These are phyloP conservation scores for Periphyllus acericola DNA, from an alignment of 2,888 invertebrate species.

Conservation along the genomic window DNA sequence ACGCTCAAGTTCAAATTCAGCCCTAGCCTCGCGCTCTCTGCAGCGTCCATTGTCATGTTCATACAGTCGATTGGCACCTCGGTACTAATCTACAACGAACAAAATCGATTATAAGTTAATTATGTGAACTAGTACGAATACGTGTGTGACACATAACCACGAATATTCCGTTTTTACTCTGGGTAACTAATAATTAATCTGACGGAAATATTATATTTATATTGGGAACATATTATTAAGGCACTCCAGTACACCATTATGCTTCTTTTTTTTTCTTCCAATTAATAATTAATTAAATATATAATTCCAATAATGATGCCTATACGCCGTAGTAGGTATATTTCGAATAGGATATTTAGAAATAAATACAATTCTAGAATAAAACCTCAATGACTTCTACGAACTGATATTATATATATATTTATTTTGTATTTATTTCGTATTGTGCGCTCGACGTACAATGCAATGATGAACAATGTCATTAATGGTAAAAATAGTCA, in stretches of 20 bases:
- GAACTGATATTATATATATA: no score
- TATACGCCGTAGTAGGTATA: not conserved
- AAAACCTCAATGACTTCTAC: not conserved
- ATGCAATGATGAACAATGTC: not conserved
- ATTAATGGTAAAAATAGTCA: not conserved
- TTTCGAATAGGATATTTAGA: not conserved
- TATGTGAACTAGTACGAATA: not conserved
- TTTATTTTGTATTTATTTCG: not conserved
- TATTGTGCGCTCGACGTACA: not conserved
- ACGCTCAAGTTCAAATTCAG: conserved; percentile 55
- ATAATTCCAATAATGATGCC: not conserved
- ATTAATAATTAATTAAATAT: not conserved
- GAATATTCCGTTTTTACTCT: not conserved
- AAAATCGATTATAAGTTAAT: not conserved
- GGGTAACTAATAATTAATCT: not conserved
- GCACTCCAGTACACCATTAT: not conserved
- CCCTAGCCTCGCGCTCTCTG: conserved; percentile 44
- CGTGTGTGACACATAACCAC: not conserved
- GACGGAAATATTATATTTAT: not conserved
- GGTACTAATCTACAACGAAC: conserved; percentile 17
- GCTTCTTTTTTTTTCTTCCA: not conserved
- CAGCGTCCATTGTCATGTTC: conserved; percentile 48
- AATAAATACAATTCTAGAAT: not conserved
- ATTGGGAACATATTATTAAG: not conserved
- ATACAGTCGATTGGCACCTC: conserved; percentile 31